Evolutionary conservation across 1,140 invertebrate genomes (phyloP), one percentile per base, ranked within the genome.

Genomic region (Trachelipus rathkii): DNA sequence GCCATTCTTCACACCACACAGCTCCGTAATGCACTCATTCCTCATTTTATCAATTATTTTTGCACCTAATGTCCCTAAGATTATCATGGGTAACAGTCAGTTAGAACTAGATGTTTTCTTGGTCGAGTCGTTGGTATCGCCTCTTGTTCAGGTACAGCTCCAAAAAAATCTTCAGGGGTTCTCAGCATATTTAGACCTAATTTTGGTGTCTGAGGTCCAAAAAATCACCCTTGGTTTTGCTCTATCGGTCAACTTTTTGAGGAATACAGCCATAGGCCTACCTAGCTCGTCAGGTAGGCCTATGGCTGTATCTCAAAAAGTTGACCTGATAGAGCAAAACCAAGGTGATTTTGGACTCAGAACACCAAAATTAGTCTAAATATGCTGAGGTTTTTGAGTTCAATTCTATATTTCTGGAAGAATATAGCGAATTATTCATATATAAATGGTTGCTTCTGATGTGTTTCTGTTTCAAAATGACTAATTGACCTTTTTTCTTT

Each of bases 191-290:
- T 71, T 23, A 13, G n/a, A 45, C 11, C 11, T 10, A 10, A 71
- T 71, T 71, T 71, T 71, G 66, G 69, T 69, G 66, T 70, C 74
- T 76, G 74, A 70, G 69, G 69, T 71, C 74, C 74, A 69, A 76
- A 76, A 76, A 74, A n/a, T 74, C 13, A 74, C 73, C 9, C 9
- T 74, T 74, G n/a, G 60, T 74, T 74, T 74, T 74, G 45, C 15
- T 74, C 45, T 33, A 71, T 70, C 74, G 69, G 60, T 33, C 69
- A 33, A 72, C 68, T 45, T 70, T 76, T 76, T 43, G 33, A 33
- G 33, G n/a, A n/a, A 33, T 33, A 33, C 33, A 33, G 33, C 33
- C 33, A 33, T 33, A 33, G 33, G 33, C 33, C 33, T 33, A 33
- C 33, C 33, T 33, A 33, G 33, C 33, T 33, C 33, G 33, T 33